Conservation (phyloP, 2,888 invertebrate genomes). For the Pachydiplax longipennis region DNA sequence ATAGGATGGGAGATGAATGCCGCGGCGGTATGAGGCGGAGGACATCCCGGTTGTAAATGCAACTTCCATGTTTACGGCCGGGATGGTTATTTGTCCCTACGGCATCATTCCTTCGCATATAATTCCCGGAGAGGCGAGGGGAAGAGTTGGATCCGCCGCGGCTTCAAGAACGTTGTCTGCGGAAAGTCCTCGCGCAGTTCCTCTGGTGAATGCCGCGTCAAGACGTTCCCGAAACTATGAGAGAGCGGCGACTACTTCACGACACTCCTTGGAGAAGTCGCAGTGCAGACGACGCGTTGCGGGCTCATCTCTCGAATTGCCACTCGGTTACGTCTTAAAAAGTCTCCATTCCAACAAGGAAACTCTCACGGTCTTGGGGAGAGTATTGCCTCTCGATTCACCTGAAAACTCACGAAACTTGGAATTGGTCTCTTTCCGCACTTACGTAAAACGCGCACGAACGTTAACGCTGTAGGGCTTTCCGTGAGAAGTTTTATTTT, state of each 20-base stretch:
- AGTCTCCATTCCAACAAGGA: not conserved
- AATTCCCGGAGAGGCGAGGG: not conserved
- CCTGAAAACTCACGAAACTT: not conserved
- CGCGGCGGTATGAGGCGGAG: not conserved
- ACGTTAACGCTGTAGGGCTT: not conserved
- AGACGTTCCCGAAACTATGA: not conserved
- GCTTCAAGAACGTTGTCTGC: not conserved
- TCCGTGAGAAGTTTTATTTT: not conserved
- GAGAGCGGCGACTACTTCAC: not conserved
- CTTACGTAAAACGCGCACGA: not conserved
- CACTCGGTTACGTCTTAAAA: not conserved
- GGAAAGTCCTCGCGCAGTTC: not conserved
- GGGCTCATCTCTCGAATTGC: not conserved
- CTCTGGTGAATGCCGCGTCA: not conserved
- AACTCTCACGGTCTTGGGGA: not conserved
- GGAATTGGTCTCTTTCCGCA: not conserved
- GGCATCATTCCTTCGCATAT: not conserved
- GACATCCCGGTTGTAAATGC: not conserved
- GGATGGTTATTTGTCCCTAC: not conserved
- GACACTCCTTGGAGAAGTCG: not conserved
- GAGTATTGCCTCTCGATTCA: not conserved
- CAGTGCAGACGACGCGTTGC: not conserved
- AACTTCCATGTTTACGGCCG: not conserved
- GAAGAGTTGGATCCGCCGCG: not conserved
- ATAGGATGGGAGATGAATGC: not conserved